Base-by-base conservation (phyloP, 1,140 invertebrate genomes). In the Heterodera schachtii region DNA sequence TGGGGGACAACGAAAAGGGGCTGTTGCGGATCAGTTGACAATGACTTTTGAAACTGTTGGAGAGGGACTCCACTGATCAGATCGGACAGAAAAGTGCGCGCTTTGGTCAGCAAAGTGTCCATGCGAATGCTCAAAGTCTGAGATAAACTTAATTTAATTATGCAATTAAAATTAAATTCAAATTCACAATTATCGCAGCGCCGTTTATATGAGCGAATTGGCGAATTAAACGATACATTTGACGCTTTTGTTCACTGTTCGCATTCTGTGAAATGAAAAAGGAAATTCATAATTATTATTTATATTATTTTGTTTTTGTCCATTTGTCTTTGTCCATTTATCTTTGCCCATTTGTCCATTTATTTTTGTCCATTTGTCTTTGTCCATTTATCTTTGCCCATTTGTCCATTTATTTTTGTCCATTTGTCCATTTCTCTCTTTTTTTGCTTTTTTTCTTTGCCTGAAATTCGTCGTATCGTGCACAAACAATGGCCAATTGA, bases 181-280 rank as follows among this genome's bases (percentile, higher is more conserved):
- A 64, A 64, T 19, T 64, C 13, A 78, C 77, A 43, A 78, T 69
- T n/a, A 78, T 78, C 31, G 47, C 60, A 7, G 82, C 82, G 21
- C 82, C 82, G 74, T 83, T 83, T n/a, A 84, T 47, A 47, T 83
- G 83, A 21, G 82, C 82, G 47, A 83, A 67, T 64, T 64, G 75
- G 11, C 82, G 83, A 41, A 83, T 44, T 44, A 84, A 83, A 13
- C 82, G 71, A 60, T 73, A 83, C 9, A 49, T 78, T 21, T 47
- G 19, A 9, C 82, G 69, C 49, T 83, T 83, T 16, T 71, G 82
- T 46, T 84, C 82, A 13, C 73, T 83, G 43, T 83, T 80, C 43
- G 81, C 66, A 81, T 84, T 76, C 82, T 83, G 19, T 43, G 76
- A 67, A 80, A n/a, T 81, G 47, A 11, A 21, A 69, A 8, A 82